Percentiles rank a stretch among this genome's conserved stretches.
Evolutionary conservation across 1,140 invertebrate genomes (phyloP).

Genomic region (Saccostrea cuccullata): DNA sequence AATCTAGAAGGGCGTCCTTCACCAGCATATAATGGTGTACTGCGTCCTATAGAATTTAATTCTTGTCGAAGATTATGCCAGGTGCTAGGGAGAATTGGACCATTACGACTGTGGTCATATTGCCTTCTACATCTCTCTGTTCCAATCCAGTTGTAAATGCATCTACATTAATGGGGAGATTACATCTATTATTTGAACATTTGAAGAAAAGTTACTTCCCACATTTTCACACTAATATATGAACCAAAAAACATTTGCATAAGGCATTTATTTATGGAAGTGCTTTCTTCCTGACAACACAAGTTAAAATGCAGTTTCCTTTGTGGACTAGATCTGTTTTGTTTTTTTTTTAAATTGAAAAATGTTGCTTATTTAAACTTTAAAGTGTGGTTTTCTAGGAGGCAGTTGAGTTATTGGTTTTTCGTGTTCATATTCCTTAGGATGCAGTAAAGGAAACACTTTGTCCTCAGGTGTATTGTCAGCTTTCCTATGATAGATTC

Average conservation of each 20-base stretch:
- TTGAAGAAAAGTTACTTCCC: not conserved
- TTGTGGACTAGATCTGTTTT: not conserved
- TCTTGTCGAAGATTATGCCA: slow-evolving; percentile 51
- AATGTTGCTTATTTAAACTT: slow-evolving; percentile 63
- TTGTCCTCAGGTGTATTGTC: slow-evolving; percentile 66
- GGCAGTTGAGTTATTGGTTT: slow-evolving; percentile 64
- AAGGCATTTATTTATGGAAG: not conserved
- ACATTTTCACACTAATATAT: not conserved
- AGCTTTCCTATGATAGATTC: slow-evolving; percentile 61
- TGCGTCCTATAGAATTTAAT: slow-evolving; percentile 45
- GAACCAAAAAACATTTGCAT: not conserved
- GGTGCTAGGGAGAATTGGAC: slow-evolving; percentile 63
- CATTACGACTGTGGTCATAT: slow-evolving; percentile 72
- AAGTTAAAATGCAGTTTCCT: not conserved
- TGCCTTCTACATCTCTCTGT: slow-evolving; percentile 61
- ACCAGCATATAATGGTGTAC: slow-evolving; percentile 50
- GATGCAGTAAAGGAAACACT: slow-evolving; percentile 69
- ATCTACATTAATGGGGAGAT: slow-evolving; percentile 55
- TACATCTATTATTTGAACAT: slow-evolving; percentile 16
- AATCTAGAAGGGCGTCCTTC: slow-evolving; percentile 50
- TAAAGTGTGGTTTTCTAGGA: slow-evolving; percentile 73
- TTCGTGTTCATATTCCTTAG: slow-evolving; percentile 62
- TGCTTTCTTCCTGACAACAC: not conserved
- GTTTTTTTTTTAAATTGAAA: not conserved
- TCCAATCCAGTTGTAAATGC: slow-evolving; percentile 64